Evolutionary conservation across 1,140 invertebrate species (phyloP).

Genomic region (Heliconius nattereri): DNA sequence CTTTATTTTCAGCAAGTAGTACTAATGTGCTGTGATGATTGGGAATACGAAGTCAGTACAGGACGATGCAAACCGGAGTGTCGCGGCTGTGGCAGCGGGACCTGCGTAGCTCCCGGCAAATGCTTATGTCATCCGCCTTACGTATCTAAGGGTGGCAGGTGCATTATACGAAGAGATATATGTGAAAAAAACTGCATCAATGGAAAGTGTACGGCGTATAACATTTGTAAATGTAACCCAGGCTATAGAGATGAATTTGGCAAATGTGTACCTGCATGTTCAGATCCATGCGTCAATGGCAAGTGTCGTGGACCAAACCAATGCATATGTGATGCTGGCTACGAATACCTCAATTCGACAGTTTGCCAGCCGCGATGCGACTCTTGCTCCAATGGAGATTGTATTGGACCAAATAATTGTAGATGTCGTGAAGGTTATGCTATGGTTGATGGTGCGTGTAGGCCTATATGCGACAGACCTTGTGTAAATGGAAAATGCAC

Average conservation of each 20-base stretch:
- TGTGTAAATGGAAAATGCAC: conserved; percentile 58
- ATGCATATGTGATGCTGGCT: conserved; percentile 63
- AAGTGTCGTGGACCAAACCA: not conserved
- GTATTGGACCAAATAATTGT: conserved; percentile 28
- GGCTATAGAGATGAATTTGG: conserved; percentile 5
- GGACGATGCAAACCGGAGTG: not conserved
- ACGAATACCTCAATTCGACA: conserved; percentile 31
- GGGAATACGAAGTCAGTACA: not conserved
- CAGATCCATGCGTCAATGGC: conserved; percentile 56
- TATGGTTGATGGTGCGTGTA: conserved; percentile 18
- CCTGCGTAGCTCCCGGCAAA: not conserved
- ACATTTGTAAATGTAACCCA: conserved; percentile 54
- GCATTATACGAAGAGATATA: not conserved
- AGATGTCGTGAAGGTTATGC: conserved; percentile 28
- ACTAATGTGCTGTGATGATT: not conserved
- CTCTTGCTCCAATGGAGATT: conserved; percentile 25
- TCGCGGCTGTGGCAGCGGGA: not conserved
- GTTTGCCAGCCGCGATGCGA: conserved; percentile 26
- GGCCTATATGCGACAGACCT: not conserved
- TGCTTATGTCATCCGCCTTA: not conserved
- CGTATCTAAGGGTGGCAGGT: not conserved
- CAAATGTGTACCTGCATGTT: conserved; percentile 55
- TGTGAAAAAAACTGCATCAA: conserved; percentile 32
- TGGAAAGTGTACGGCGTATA: conserved; percentile 46
- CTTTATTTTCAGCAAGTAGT: not conserved